phyloP scores from a whole-genome alignment of 2,113 vertebrate genomes.

The Zingel zingel region DNA sequence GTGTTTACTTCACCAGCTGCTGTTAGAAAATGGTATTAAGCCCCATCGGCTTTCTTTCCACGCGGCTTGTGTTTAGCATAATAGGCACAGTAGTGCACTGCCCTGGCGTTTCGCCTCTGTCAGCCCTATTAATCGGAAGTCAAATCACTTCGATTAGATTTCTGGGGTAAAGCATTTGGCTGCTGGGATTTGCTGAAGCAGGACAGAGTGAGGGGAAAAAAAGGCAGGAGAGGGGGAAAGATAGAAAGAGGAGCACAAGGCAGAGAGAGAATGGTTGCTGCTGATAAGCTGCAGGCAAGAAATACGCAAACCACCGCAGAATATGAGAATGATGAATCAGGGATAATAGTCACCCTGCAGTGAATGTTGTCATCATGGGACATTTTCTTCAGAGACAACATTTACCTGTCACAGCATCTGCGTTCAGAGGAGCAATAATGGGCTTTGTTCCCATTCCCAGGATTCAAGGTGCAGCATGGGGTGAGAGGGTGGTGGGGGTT shows the following conservation, averaged over 20 bases:
- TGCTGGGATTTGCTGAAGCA: conserved; percentile 81
- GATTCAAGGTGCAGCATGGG: conserved; percentile 51
- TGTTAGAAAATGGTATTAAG: conserved; percentile 59
- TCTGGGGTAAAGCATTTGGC: conserved; percentile 78
- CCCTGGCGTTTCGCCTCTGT: conserved; percentile 67
- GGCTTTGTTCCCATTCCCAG: conserved; percentile 76
- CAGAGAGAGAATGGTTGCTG: conserved; percentile 65
- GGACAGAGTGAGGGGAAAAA: conserved; percentile 60
- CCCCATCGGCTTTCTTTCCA: conserved; percentile 49
- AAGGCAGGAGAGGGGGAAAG: conserved; percentile 41
- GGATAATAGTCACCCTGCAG: conserved; percentile 80
- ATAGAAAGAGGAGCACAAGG: conserved; percentile 57
- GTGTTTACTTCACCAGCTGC: conserved; percentile 62
- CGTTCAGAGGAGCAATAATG: conserved; percentile 70
- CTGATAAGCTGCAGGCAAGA: conserved; percentile 79
- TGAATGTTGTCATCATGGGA: conserved; percentile 81
- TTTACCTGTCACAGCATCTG: conserved; percentile 83
- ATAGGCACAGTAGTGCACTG: conserved; percentile 67
- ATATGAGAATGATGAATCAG: conserved; percentile 85
- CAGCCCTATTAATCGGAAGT: conserved; percentile 83
- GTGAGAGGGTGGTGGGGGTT: conserved; percentile 2
- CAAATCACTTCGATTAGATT: conserved; percentile 84
- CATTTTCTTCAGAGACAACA: conserved; percentile 83
- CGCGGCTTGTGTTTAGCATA: conserved; percentile 69
- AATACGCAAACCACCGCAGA: conserved; percentile 74